Evolutionary conservation across 2,888 invertebrate genomes (phyloP), one percentile per base, ranked within the genome.

Genomic region (Tiphia femorata): DNA sequence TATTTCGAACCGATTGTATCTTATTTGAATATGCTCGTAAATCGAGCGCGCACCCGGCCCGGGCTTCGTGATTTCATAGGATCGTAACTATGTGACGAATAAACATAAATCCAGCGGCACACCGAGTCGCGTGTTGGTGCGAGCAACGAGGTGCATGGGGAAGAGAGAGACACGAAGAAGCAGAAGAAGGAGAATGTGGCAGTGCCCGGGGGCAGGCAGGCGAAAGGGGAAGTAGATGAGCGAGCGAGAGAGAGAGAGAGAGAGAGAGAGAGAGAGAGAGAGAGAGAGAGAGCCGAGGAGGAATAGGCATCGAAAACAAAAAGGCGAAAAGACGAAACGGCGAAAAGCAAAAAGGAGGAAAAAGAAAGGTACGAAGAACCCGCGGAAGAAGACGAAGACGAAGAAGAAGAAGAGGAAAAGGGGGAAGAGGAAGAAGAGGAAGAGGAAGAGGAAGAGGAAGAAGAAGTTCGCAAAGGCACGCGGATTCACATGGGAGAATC

Each of bases 31-130:
- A 61, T 33, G 50, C 14, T 38, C 48, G 23, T 58, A 49, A 52
- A 51, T 62, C 49, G n/a, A n/a, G n/a, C n/a, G n/a, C n/a, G n/a
- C n/a, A n/a, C n/a, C n/a, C n/a, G 16, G 14, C 23, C 12, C 17
- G 46, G 12, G 21, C 19, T 48, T 53, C 57, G 43, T 21, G 53
- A 61, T 49, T 51, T 46, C 42, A 10, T 23, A 41, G 14, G 38
- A 37, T 25, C 35, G 41, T 19, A 35, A 33, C 33, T 19, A 37
- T 38, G 38, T 46, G 62, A 58, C 62, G 58, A 55, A 42, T 46
- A 49, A 58, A 62, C 62, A 29, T 63, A 63, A 67, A 67, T 67
- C 57, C 57, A 35, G 43, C 29, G 30, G 20, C 46, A 49, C 54
- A 55, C 49, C 29, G 20, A 25, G n/a, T 27, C 14, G 46, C 14